Conservation (phyloP, 2,113 vertebrate species). For the Silurus glanis region DNA sequence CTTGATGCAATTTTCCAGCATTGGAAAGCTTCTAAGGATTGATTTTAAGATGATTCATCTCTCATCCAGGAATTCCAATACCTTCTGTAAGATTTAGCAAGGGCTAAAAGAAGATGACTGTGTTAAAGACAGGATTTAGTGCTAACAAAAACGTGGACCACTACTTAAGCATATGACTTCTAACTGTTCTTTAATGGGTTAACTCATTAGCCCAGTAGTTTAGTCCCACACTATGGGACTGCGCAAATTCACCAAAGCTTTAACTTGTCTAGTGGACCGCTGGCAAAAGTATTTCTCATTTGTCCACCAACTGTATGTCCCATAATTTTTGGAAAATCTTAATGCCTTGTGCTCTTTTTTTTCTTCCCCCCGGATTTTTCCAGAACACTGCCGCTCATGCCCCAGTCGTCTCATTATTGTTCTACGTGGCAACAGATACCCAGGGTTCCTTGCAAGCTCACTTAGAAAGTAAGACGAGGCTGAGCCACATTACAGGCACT, state of each 20-base stretch:
- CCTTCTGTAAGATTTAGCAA: background rate
- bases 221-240: background rate
- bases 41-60: background rate
- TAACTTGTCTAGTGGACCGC: background rate
- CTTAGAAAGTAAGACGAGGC: conserved; percentile 70
- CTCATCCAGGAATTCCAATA: background rate
- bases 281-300: background rate
- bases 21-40: background rate
- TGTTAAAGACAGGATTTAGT: background rate
- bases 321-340: background rate
- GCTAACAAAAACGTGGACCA: background rate
- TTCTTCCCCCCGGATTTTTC: background rate
- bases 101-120: background rate
- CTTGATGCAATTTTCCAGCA: background rate
- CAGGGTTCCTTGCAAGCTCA: conserved; percentile 80
- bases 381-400: conserved; percentile 66
- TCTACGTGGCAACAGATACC: conserved; percentile 88
- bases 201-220: background rate
- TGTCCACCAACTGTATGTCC: background rate
- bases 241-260: background rate
- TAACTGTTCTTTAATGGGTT: background rate
- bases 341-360: background rate
- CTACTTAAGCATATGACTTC: background rate
- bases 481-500: conserved; percentile 76
- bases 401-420: conserved; percentile 86